phyloP scores from a whole-genome alignment of 2,797 vertebrate genomes.

The Momotus momota region DNA sequence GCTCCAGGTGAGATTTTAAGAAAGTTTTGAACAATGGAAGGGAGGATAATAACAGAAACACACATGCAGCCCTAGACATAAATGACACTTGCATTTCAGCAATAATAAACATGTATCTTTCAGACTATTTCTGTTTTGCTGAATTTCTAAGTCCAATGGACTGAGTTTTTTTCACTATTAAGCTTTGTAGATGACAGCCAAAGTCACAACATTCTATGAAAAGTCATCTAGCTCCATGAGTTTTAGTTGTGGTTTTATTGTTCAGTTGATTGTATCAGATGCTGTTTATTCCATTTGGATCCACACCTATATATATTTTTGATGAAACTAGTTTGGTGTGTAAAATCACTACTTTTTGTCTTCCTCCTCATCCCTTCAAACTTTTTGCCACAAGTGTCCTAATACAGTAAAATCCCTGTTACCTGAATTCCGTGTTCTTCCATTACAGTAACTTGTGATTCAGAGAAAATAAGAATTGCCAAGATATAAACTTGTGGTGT shows the following conservation, averaged over 20 bases:
- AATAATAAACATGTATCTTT: background rate
- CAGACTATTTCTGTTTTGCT: background rate
- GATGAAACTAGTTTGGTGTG: background rate
- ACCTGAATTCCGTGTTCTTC: conserved; percentile 26
- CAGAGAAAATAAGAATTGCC: conserved; percentile 17
- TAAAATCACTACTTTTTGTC: background rate
- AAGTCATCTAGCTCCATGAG: background rate
- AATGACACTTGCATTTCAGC: background rate
- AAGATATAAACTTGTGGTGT: background rate
- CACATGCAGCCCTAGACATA: background rate
- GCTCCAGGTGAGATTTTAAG: background rate
- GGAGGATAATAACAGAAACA: background rate
- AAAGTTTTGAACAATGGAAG: background rate
- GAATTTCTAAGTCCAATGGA: background rate
- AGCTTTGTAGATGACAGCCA: background rate
- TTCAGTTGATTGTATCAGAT: background rate
- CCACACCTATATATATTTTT: background rate
- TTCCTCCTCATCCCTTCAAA: background rate
- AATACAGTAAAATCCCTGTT: background rate
- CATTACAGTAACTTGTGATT: background rate
- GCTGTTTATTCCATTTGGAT: background rate
- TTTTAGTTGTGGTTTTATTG: background rate
- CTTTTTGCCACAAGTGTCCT: background rate
- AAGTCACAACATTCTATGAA: background rate
- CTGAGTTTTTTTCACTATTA: background rate